phyloP scores from a whole-genome alignment of 2,113 vertebrate species.

The Mustela nigripes region DNA sequence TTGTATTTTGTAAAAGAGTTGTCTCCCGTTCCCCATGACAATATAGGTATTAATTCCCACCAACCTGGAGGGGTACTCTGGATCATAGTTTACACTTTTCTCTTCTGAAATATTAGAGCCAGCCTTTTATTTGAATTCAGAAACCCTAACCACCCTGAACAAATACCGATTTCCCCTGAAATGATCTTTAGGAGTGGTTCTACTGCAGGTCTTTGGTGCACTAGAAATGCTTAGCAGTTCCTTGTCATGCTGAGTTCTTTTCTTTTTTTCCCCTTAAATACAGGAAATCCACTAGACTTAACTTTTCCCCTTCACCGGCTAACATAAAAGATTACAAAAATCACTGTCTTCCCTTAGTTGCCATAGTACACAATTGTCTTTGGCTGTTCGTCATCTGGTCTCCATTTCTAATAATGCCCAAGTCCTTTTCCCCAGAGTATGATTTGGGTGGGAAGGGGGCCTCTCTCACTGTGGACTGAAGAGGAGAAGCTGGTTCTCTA shows the following conservation, averaged over 20 bases:
- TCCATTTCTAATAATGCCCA: not conserved
- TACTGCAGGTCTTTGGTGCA: not conserved
- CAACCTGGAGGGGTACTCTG: not conserved
- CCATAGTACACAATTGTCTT: not conserved
- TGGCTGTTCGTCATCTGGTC: not conserved
- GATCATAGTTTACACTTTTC: not conserved
- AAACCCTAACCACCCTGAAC: not conserved
- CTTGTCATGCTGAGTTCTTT: not conserved
- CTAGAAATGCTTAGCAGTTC: not conserved
- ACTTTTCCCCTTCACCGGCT: not conserved
- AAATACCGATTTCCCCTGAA: not conserved
- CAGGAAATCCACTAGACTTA: not conserved
- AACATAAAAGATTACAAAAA: not conserved
- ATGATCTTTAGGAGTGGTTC: not conserved
- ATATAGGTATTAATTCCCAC: not conserved
- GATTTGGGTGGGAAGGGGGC: not conserved
- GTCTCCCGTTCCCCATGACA: not conserved
- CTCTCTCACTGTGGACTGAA: not conserved
- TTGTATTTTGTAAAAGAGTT: slow-evolving; percentile 42
- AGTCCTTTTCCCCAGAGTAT: not conserved
- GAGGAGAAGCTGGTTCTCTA: no score
- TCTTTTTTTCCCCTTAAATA: not conserved
- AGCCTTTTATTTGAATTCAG: not conserved
- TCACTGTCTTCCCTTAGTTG: not conserved
- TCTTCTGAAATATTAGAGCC: not conserved